Evolutionary conservation across 1,140 invertebrate genomes (phyloP).

Genomic region (Phymorhynchus buccinoides): DNA sequence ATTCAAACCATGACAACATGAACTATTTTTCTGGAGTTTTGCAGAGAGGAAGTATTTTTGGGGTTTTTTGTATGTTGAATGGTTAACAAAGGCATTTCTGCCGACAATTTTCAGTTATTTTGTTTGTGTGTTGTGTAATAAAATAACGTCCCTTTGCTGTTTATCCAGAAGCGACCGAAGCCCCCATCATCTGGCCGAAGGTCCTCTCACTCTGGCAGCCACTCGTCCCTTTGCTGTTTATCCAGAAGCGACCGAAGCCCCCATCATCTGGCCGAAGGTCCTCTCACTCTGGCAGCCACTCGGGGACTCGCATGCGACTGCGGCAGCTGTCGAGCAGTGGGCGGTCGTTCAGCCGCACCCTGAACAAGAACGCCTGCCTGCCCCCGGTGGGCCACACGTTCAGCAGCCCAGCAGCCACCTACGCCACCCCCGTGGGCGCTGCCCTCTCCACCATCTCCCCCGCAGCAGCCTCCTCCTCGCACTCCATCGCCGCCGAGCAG

Average conservation of each 20-base stretch:
- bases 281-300: slow-evolving; percentile 27
- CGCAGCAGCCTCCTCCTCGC: slow-evolving; percentile 28
- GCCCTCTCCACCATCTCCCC: slow-evolving; percentile 9
- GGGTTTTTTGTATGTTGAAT: too few relatives aligned
- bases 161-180: slow-evolving; percentile 57
- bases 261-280: slow-evolving; percentile 44
- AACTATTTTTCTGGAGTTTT: too few relatives aligned
- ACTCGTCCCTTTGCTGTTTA: slow-evolving; percentile 27
- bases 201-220: slow-evolving; percentile 24
- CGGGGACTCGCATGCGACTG: slow-evolving; percentile 49
- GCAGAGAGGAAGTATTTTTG: too few relatives aligned
- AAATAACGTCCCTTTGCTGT: too few relatives aligned
- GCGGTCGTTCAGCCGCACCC: slow-evolving; percentile 50
- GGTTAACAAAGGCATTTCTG: too few relatives aligned
- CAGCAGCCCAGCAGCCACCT: slow-evolving; percentile 5
- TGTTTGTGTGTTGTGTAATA: slow-evolving; percentile 21
- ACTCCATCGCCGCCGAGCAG: slow-evolving; percentile 35
- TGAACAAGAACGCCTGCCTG: slow-evolving; percentile 70
- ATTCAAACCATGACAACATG: too few relatives aligned
- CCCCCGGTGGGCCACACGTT: slow-evolving; percentile 69
- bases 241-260: slow-evolving; percentile 61
- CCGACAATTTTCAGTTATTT: too few relatives aligned
- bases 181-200: slow-evolving; percentile 52
- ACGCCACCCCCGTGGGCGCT: background rate
- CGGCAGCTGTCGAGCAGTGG: slow-evolving; percentile 58